These are phyloP conservation scores for Tillus elongatus DNA, from an alignment of 2,888 invertebrate species.

Conservation along the genomic window DNA sequence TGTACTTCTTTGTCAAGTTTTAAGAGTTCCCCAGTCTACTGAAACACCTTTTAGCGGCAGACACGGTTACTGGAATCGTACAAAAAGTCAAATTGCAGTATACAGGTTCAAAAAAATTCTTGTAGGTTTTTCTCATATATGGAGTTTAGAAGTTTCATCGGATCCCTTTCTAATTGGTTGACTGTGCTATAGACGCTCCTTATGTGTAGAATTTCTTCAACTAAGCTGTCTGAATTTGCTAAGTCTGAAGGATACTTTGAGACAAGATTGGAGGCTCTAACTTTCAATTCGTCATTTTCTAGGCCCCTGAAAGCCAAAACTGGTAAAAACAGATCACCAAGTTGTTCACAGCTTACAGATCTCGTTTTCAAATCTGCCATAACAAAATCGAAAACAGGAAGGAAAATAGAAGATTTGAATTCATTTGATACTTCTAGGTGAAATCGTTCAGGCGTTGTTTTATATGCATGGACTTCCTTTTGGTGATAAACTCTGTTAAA, in stretches of 20 bases:
- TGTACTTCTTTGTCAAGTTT: too few relatives aligned
- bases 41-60: too few relatives aligned
- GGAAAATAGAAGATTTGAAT: slow-evolving; percentile 2
- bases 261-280: not conserved
- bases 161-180: slow-evolving; percentile 3
- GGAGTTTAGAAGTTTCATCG: not conserved
- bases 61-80: too few relatives aligned
- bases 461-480: too few relatives aligned
- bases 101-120: slow-evolving; percentile 1
- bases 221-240: too few relatives aligned
- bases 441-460: slow-evolving; percentile 20
- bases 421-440: slow-evolving; percentile 11
- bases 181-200: too few relatives aligned
- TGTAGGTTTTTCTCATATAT: slow-evolving; percentile 2
- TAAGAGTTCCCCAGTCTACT: too few relatives aligned
- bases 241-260: too few relatives aligned
- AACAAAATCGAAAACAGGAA: slow-evolving; percentile 2
- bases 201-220: too few relatives aligned
- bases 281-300: not conserved
- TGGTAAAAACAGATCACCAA: slow-evolving; percentile 1
- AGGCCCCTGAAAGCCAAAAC: not conserved
- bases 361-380: slow-evolving; percentile 3
- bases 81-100: too few relatives aligned
- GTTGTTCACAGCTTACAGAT: slow-evolving; percentile 3
- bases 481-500: too few relatives aligned